A percentile compares a stretch with the other conserved stretches of the same genome.
phyloP scores from a whole-genome alignment of 2,888 invertebrate genomes.

The Trissolcus japonicus region DNA sequence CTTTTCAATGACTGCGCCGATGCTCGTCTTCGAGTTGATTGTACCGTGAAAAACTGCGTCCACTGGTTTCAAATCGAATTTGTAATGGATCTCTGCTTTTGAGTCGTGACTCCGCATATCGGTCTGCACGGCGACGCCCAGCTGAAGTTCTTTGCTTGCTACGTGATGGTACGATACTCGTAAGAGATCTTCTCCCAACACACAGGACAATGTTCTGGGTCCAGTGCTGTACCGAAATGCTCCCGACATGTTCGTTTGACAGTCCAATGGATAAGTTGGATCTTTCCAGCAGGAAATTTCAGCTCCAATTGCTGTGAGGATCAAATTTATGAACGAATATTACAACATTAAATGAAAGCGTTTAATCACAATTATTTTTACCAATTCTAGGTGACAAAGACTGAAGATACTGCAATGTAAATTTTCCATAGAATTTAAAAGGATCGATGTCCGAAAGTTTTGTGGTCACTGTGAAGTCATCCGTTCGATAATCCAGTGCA shows the following conservation, averaged over 20 bases:
- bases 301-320: constrained; percentile 64
- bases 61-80: constrained; percentile 80
- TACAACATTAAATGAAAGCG: background rate
- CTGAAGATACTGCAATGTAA: constrained; percentile 70
- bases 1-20: constrained; percentile 82
- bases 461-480: constrained; percentile 69
- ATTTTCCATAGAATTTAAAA: constrained; percentile 64
- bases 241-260: constrained; percentile 65
- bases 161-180: constrained; percentile 82
- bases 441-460: constrained; percentile 66
- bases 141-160: constrained; percentile 79
- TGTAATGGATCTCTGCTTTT: constrained; percentile 81
- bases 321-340: background rate
- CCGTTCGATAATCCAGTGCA: constrained; percentile 69
- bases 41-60: constrained; percentile 81
- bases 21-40: constrained; percentile 79
- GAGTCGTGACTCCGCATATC: constrained; percentile 80
- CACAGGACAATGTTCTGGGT: constrained; percentile 84
- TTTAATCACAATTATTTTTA: background rate
- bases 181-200: constrained; percentile 77
- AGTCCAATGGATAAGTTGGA: constrained; percentile 61
- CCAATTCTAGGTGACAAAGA: constrained; percentile 70
- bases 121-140: constrained; percentile 83
- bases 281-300: constrained; percentile 68
- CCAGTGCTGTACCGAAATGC: constrained; percentile 77